Percentiles rank a stretch among this genome's conserved stretches.
Conservation (phyloP, 2,888 invertebrate species). For the Elegia similella region DNA sequence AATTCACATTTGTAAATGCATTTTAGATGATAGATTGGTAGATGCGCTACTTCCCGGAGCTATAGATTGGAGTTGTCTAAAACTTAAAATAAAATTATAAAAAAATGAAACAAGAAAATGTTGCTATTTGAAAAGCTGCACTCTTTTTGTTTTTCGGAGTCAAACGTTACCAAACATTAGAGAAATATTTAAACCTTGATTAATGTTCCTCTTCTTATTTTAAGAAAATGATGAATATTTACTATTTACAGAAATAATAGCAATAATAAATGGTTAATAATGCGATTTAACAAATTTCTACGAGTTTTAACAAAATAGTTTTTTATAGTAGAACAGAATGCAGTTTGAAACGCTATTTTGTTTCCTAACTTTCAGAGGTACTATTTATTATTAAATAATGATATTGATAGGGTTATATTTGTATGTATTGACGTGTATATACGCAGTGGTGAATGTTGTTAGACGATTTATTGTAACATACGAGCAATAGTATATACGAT, state of each 20-base stretch:
- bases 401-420: conserved; percentile 84
- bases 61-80: conserved; percentile 55
- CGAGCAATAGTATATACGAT: conserved; percentile 60
- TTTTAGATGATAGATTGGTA: conserved; percentile 77
- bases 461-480: conserved; percentile 52
- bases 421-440: conserved; percentile 78
- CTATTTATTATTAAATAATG: conserved; percentile 82
- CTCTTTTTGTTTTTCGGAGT: conserved; percentile 69
- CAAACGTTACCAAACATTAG: conserved; percentile 75
- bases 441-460: conserved; percentile 59
- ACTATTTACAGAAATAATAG: conserved; percentile 79
- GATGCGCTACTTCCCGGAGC: conserved; percentile 78
- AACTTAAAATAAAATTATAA: conserved; percentile 50
- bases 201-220: conserved; percentile 82
- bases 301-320: conserved; percentile 80
- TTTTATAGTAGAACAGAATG: conserved; percentile 77
- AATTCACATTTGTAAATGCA: conserved; percentile 54
- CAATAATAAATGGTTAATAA: conserved; percentile 75
- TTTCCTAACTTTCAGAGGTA: conserved; percentile 83
- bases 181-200: conserved; percentile 78
- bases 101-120: conserved; percentile 52
- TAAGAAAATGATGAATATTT: conserved; percentile 81
- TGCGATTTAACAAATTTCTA: conserved; percentile 78
- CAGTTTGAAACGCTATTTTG: conserved; percentile 76
- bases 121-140: conserved; percentile 82